Conservation (phyloP, 2,113 vertebrate species). For the Clarias macrocephalus region DNA sequence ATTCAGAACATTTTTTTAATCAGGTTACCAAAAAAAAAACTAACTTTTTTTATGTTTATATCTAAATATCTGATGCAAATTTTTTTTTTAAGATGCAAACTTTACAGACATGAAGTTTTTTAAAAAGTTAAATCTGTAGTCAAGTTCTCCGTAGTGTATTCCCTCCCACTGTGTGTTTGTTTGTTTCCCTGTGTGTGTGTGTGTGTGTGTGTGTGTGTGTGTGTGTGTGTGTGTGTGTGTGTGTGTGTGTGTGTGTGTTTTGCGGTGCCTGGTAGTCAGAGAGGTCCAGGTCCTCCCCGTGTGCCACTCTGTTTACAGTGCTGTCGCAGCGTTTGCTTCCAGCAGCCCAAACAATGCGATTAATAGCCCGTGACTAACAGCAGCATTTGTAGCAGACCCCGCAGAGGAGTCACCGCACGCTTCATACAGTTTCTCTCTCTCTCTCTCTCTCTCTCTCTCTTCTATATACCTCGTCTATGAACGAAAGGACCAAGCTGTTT, state of each 20-base stretch:
- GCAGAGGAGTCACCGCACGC: constrained; percentile 53
- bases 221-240: neutral
- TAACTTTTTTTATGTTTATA: too few species aligned
- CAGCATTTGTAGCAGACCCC: constrained; percentile 66
- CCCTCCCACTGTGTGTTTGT: neutral
- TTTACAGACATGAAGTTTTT: too few species aligned
- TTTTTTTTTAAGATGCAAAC: too few species aligned
- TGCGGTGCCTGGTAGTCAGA: constrained; percentile 33
- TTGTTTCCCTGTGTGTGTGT: neutral
- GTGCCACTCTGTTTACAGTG: constrained; percentile 54
- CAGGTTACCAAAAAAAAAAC: neutral
- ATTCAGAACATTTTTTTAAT: too few species aligned
- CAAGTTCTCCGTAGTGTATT: neutral
- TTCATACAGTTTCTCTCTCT: constrained; percentile 50
- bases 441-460: neutral
- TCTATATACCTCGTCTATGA: neutral
- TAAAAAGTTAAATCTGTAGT: too few species aligned
- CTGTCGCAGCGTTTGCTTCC: constrained; percentile 40
- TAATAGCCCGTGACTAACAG: constrained; percentile 75
- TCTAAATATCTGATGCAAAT: too few species aligned
- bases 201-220: neutral
- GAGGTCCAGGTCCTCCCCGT: constrained; percentile 61
- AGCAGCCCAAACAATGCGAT: constrained; percentile 72
- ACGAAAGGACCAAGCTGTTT: constrained; percentile 39
- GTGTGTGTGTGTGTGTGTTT: constrained; percentile 36